A percentile compares a stretch with the other conserved stretches of the same genome.
Conservation (phyloP, 2,113 vertebrate species). For the Pseudopodoces humilis region DNA sequence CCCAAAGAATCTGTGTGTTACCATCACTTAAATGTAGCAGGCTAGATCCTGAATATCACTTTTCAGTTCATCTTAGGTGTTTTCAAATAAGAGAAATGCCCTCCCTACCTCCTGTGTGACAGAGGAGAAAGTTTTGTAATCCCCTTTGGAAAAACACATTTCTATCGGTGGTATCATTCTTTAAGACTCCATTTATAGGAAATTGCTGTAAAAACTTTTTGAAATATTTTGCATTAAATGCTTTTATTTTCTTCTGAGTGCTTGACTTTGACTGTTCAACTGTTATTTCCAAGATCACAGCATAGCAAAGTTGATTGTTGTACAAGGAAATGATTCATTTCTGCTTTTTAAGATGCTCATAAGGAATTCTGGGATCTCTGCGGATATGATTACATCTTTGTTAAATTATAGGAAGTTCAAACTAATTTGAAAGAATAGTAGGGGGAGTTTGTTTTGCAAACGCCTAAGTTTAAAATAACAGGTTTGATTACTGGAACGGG, state of each 20-base stretch:
- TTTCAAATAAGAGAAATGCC: background rate
- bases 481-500: background rate
- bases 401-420: constrained; percentile 54
- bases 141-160: constrained; percentile 6
- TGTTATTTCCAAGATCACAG: background rate
- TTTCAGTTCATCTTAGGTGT: background rate
- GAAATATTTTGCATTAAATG: constrained; percentile 52
- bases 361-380: background rate
- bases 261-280: background rate
- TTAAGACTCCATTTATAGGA: constrained; percentile 11
- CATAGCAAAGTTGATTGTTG: background rate
- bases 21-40: background rate
- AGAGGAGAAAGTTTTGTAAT: constrained; percentile 26
- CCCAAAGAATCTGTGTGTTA: background rate
- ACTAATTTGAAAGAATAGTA: background rate
- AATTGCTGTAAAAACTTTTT: constrained; percentile 15
- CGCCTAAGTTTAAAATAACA: background rate
- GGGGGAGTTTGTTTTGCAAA: background rate
- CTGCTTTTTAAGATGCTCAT: background rate
- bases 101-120: background rate
- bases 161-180: background rate
- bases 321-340: constrained; percentile 55
- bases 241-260: constrained; percentile 25
- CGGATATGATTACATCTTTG: constrained; percentile 18
- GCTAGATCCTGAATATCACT: background rate